Evolutionary conservation across 2,797 vertebrate species (phyloP).

Genomic region (Falco concolor): DNA sequence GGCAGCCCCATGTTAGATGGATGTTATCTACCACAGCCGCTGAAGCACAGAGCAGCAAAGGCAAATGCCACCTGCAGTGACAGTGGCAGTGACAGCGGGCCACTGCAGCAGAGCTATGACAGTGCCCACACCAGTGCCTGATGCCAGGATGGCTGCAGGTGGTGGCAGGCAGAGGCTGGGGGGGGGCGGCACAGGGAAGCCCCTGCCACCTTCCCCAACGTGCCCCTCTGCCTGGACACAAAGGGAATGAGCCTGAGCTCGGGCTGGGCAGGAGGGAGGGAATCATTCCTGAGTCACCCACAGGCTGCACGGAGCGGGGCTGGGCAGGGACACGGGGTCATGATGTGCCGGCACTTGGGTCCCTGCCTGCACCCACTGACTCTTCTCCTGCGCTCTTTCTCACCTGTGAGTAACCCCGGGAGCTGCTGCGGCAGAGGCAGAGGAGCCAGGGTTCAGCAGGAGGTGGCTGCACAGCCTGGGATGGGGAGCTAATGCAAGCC

Average conservation of each 20-base stretch:
- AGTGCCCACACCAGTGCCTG: not conserved
- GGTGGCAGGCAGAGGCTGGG: not conserved
- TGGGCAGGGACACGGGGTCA: not conserved
- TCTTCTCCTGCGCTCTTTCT: not conserved
- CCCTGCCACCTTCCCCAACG: not conserved
- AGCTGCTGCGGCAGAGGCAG: rapidly evolving
- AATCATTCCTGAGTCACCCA: not conserved
- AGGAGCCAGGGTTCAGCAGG: rapidly evolving
- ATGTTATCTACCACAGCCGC: rapidly evolving
- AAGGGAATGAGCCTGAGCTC: not conserved
- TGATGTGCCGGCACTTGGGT: rapidly evolving
- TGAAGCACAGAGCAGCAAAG: not conserved
- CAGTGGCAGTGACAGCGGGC: not conserved
- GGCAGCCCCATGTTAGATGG: not conserved
- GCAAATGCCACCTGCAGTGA: not conserved
- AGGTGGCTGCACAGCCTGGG: not conserved
- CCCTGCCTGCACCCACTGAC: not conserved
- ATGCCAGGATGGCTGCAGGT: not conserved
- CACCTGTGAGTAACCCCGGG: not conserved
- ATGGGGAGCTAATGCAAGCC: rapidly evolving
- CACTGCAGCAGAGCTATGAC: not conserved
- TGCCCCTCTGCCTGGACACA: not conserved
- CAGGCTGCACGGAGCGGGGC: not conserved
- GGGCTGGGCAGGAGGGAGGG: not conserved
- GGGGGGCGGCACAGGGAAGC: not conserved